Evolutionary conservation across 2,113 vertebrate species (phyloP).

Genomic region (Rhynchomys soricoides): DNA sequence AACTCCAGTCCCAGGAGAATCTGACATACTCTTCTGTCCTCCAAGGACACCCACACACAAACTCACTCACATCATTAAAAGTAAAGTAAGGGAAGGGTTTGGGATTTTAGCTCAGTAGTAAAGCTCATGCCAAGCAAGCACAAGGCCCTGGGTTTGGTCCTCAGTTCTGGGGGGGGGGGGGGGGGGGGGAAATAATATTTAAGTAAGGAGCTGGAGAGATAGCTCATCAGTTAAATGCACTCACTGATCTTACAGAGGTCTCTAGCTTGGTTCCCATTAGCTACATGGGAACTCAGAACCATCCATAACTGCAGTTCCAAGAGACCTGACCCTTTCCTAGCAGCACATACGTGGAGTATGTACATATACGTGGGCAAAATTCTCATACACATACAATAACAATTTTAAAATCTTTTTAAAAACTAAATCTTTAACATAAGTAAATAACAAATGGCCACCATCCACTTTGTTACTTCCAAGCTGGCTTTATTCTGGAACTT

Average conservation of each 20-base stretch:
- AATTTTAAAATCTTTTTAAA: background rate
- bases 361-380: background rate
- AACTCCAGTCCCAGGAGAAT: background rate
- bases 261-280: background rate
- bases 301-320: background rate
- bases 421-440: background rate
- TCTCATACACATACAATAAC: background rate
- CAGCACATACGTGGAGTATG: background rate
- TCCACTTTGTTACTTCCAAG: background rate
- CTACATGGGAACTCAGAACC: background rate
- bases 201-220: background rate
- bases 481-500: slow-evolving; percentile 34
- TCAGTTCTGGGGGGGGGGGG: background rate
- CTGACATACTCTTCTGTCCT: background rate
- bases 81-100: no score
- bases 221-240: background rate
- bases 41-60: background rate
- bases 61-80: background rate
- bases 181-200: background rate
- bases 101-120: background rate
- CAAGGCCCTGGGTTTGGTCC: background rate
- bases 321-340: background rate
- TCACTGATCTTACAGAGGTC: background rate
- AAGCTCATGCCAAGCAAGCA: background rate
- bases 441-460: slow-evolving; percentile 5